phyloP scores from a whole-genome alignment of 2,888 invertebrate species.

The Stenodera caucasica region DNA sequence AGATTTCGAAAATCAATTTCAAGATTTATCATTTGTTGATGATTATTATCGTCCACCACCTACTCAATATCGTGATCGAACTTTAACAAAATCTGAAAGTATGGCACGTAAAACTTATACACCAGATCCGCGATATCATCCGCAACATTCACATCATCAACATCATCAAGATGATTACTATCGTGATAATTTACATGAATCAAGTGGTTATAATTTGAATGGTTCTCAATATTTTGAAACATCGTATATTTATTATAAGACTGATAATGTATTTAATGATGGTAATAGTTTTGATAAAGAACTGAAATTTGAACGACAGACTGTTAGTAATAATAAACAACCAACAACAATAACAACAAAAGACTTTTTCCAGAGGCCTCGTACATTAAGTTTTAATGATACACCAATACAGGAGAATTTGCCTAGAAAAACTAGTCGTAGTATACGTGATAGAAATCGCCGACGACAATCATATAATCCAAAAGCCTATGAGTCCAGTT shows the following conservation, averaged over 20 bases:
- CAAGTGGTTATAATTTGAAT: conserved; percentile 31
- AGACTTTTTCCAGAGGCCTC: conserved; percentile 37
- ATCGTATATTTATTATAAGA: conserved; percentile 48
- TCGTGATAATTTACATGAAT: conserved; percentile 19
- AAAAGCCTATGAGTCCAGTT: conserved; percentile 59
- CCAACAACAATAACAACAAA: conserved; percentile 9
- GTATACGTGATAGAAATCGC: conserved; percentile 60
- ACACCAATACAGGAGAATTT: conserved; percentile 43
- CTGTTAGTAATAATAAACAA: conserved; percentile 6
- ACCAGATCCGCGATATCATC: conserved; percentile 37
- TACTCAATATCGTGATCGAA: conserved; percentile 48
- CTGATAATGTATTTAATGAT: conserved; percentile 29
- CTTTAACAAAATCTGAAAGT: conserved; percentile 54
- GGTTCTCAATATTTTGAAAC: conserved; percentile 44
- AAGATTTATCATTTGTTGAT: conserved; percentile 47
- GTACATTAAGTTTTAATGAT: conserved; percentile 44
- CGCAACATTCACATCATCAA: conserved; percentile 21
- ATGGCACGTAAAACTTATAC: conserved; percentile 53
- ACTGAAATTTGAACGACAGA: conserved; percentile 16
- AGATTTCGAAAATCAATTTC: conserved; percentile 42
- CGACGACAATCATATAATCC: conserved; percentile 63
- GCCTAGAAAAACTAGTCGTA: conserved; percentile 52
- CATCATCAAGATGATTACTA: background rate
- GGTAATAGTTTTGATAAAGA: conserved; percentile 32
- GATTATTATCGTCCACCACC: conserved; percentile 37